A percentile compares a stretch with the other conserved stretches of the same genome.
phyloP scores from a whole-genome alignment of 2,797 vertebrate species.

The Gephyroberyx darwinii region DNA sequence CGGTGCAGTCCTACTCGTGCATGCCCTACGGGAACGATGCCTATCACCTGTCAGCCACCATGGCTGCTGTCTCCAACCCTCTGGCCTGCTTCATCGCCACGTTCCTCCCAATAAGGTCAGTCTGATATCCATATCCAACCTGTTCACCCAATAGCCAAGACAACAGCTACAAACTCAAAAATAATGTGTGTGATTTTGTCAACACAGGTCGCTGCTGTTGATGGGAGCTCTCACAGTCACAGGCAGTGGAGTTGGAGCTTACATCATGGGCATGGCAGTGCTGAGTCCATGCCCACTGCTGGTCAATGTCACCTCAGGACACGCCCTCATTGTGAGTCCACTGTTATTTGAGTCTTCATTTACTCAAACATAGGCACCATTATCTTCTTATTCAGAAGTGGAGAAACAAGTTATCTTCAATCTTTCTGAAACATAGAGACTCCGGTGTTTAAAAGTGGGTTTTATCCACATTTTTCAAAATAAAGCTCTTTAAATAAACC shows the following conservation, averaged over 20 bases:
- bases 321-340: conserved; percentile 70
- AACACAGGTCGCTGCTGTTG: conserved; percentile 67
- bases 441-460: too few species aligned
- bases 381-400: too few species aligned
- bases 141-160: not conserved
- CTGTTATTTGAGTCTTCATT: not conserved
- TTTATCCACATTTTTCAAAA: too few species aligned
- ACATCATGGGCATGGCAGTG: conserved; percentile 74
- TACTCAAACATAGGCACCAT: too few species aligned
- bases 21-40: conserved; percentile 71
- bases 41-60: conserved; percentile 73
- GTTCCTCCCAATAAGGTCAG: conserved; percentile 72
- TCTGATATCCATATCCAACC: not conserved
- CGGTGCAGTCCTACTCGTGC: conserved; percentile 75
- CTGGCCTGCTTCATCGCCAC: conserved; percentile 73
- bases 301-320: conserved; percentile 56
- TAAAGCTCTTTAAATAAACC: too few species aligned
- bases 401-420: too few species aligned
- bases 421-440: too few species aligned
- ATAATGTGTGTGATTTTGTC: not conserved
- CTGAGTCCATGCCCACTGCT: conserved; percentile 78
- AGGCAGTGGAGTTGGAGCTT: conserved; percentile 70
- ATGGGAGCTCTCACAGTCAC: conserved; percentile 64
- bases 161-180: not conserved
- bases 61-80: conserved; percentile 73